These are phyloP conservation scores for Gobiocypris rarus DNA, from an alignment of 2,113 vertebrate genomes.

Conservation along the genomic window DNA sequence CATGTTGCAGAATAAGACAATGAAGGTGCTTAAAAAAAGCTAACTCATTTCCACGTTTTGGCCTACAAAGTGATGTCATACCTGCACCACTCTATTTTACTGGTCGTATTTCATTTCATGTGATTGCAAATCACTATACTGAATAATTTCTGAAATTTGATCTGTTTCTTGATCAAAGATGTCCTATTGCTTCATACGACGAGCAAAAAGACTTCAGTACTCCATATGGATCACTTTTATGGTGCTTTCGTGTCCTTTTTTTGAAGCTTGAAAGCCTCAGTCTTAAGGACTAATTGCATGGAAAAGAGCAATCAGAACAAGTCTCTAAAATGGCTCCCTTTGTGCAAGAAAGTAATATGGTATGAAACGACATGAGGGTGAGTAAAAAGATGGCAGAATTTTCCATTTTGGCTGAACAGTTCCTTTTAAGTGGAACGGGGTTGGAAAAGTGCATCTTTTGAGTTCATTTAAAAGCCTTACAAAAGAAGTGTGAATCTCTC, in stretches of 20 bases:
- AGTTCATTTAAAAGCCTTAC: constrained; percentile 30
- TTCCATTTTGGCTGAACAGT: not conserved
- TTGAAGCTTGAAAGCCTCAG: not conserved
- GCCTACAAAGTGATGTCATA: no score
- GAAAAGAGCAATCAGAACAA: not conserved
- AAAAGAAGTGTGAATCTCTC: constrained; percentile 11
- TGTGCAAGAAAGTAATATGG: not conserved
- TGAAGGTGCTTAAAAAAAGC: no score
- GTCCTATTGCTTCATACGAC: not conserved
- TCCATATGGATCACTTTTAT: not conserved
- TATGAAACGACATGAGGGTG: not conserved
- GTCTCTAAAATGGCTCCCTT: not conserved
- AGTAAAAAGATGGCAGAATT: not conserved
- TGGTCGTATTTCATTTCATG: not conserved
- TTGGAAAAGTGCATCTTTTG: not conserved
- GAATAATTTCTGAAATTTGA: not conserved
- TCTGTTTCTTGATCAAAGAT: not conserved
- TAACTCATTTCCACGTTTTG: no score
- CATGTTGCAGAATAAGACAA: no score
- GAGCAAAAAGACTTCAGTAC: not conserved
- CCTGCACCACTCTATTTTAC: not conserved
- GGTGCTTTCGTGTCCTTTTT: not conserved
- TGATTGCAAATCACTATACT: not conserved
- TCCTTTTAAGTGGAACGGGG: not conserved
- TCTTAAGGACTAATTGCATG: not conserved